Conservation (phyloP, 2,888 invertebrate species). For the Reticulitermes lucifugus region DNA sequence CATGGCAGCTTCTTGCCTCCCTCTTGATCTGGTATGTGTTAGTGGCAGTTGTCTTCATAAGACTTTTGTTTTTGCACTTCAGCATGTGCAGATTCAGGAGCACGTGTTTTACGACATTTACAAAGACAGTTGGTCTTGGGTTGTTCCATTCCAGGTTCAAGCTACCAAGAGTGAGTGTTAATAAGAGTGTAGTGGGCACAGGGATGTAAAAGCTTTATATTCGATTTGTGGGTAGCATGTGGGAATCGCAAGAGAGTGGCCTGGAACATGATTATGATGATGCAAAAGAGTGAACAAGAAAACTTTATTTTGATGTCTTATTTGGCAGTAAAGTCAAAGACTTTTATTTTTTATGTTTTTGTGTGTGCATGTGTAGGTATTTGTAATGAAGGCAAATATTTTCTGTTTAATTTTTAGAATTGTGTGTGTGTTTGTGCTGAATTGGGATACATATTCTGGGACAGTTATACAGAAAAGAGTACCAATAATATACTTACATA, state of each 20-base stretch:
- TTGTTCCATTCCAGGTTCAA: neutral
- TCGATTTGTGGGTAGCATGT: neutral
- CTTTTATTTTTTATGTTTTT: neutral
- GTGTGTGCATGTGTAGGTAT: neutral
- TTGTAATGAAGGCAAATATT: neutral
- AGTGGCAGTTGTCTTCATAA: neutral
- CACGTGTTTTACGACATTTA: neutral
- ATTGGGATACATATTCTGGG: neutral
- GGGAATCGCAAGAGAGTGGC: neutral
- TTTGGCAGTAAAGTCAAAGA: neutral
- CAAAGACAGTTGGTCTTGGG: neutral
- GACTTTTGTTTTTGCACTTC: neutral
- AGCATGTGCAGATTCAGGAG: neutral
- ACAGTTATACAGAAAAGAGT: slow-evolving; percentile 11
- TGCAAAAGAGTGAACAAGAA: neutral
- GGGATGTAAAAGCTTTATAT: neutral
- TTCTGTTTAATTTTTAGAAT: slow-evolving; percentile 9
- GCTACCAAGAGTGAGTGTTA: neutral
- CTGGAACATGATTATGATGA: neutral
- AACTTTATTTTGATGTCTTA: neutral
- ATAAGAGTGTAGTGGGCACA: neutral
- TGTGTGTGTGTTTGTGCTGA: slow-evolving; percentile 12
- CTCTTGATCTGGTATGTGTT: slow-evolving; percentile 1
- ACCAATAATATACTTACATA: neutral
- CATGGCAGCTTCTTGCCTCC: neutral